Base-by-base conservation (phyloP, 2,113 vertebrate genomes). In the Emydocephalus ijimae region DNA sequence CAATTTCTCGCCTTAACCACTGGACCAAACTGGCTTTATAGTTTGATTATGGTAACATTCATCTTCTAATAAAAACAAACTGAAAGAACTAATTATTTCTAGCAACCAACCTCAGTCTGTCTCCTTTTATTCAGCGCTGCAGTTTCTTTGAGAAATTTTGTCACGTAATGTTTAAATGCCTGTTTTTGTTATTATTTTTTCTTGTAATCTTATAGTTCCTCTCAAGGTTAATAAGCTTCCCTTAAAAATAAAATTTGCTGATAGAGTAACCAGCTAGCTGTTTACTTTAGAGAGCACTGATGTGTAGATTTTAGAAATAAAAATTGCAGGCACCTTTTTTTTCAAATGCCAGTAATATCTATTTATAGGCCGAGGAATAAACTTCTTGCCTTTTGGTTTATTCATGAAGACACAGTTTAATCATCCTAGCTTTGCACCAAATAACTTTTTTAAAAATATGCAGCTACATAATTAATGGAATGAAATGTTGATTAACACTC, bases 11-110 rank as follows among this genome's bases (percentile, higher is more conserved):
- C 12, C 61, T 14, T 69, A n/a, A 14, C 23, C 61, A 2, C 11
- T 64, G 29, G 29, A n/a, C 3, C 12, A n/a, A n/a, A 69, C 26
- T n/a, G 61, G 26, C 61, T 69, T 14, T n/a, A 5, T 54, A 26
- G 15, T 85, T 88, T 14, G 12, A 1, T 95, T 69, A 95, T 91
- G 92, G 90, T 55, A 95, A 87, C 95, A 94, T 95, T 96, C 95
- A 95, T 96, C 94, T 86, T 59, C 89, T 94, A 92, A 20, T 94
- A 92, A 94, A 59, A 96, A 93, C 95, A 96, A 91, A 88, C 96
- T 95, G 0, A 96, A 94, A 96, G 94, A 95, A 88, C 43, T 48
- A 94, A 95, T 89, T 50, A 59, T 89, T 50, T n/a, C 92, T 90
- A 56, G 94, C 88, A 3, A 81, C 34, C 54, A 74, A 52, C 95